These are phyloP conservation scores for Phalera bucephala DNA, from an alignment of 2,888 invertebrate species.

Conservation along the genomic window DNA sequence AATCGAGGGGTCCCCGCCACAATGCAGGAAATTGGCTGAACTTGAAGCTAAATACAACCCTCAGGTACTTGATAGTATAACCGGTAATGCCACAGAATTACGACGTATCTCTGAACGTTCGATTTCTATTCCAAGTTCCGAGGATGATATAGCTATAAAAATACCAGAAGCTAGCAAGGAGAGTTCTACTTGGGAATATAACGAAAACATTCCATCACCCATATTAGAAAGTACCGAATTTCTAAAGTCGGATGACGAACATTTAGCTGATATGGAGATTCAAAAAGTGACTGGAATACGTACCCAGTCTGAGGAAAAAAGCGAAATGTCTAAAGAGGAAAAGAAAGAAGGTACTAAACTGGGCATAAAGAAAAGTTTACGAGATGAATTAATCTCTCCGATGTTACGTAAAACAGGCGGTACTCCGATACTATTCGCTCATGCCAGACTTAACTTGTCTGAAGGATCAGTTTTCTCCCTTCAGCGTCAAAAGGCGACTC, in stretches of 20 bases:
- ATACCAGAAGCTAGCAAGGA: conserved; percentile 78
- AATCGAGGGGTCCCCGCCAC: conserved; percentile 90
- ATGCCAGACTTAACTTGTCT: conserved; percentile 90
- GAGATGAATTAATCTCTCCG: conserved; percentile 88
- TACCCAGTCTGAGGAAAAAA: conserved; percentile 59
- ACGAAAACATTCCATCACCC: conserved; percentile 85
- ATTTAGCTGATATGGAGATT: conserved; percentile 79
- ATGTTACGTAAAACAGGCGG: conserved; percentile 88
- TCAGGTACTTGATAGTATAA: conserved; percentile 84
- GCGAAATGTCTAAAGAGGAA: conserved; percentile 46
- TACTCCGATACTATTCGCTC: conserved; percentile 90
- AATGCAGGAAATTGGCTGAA: conserved; percentile 86
- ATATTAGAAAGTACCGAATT: conserved; percentile 85
- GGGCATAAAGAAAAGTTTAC: conserved; percentile 78
- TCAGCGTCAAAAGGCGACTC: conserved; percentile 89
- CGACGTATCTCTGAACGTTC: conserved; percentile 88
- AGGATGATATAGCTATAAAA: conserved; percentile 86
- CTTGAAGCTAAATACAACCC: conserved; percentile 86
- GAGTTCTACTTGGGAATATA: conserved; percentile 84
- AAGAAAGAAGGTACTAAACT: conserved; percentile 55
- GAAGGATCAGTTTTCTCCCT: conserved; percentile 92
- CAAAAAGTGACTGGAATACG: conserved; percentile 77
- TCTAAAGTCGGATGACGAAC: conserved; percentile 83
- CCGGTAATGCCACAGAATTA: conserved; percentile 86
- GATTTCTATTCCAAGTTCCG: conserved; percentile 89